These are phyloP conservation scores for Phenganax stokvisi DNA, from an alignment of 92 coral and sea anemone species.

Conservation along the genomic window DNA sequence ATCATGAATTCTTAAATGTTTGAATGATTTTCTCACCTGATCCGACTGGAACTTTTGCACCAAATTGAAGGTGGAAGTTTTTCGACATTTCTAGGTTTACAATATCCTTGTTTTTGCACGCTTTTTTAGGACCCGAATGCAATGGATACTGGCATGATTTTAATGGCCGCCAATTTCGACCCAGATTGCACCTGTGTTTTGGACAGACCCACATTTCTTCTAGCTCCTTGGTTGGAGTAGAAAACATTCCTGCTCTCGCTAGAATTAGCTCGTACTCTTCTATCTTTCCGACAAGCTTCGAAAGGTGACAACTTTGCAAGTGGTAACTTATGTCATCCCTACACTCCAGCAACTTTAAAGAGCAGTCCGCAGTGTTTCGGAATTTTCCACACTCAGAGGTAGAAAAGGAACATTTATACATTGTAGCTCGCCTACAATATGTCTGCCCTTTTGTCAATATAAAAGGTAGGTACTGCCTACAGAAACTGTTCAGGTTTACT, in stretches of 20 bases:
- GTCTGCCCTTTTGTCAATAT: no score
- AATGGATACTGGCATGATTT: slow-evolving; percentile 29
- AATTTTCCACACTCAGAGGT: no score
- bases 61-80: slow-evolving; percentile 15
- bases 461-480: no score
- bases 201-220: slow-evolving; percentile 35
- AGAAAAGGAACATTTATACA: no score
- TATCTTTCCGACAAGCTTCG: no score
- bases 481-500: no score
- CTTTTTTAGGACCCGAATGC: slow-evolving; percentile 29
- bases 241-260: background rate
- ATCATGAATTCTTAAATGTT: background rate
- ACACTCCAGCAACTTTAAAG: no score
- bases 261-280: no score
- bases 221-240: slow-evolving; percentile 13
- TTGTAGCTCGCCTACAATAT: no score
- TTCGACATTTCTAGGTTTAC: slow-evolving; percentile 15
- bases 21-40: slow-evolving; percentile 30
- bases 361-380: no score
- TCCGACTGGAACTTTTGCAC: slow-evolving; percentile 30
- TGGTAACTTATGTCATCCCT: no score
- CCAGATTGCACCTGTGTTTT: slow-evolving; percentile 36
- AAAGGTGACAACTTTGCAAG: no score
- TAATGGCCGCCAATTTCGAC: slow-evolving; percentile 41
- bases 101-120: slow-evolving; percentile 10